Conservation (phyloP, 2,888 invertebrate species). For the Meteorus cinctellus region DNA sequence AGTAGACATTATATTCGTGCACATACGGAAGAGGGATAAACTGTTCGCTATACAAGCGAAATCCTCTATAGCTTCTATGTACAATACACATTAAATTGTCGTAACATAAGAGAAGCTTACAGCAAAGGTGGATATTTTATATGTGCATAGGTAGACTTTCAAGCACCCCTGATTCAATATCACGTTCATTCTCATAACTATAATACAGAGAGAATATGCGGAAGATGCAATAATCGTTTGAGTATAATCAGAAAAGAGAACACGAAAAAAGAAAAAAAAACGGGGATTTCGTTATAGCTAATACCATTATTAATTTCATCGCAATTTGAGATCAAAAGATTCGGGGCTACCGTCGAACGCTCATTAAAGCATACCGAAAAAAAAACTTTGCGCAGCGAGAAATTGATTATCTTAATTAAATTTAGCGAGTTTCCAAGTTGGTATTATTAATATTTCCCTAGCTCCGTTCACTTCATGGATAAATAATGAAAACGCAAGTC, state of each 20-base stretch:
- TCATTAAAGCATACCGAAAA: background rate
- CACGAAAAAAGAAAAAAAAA: background rate
- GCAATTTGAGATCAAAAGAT: background rate
- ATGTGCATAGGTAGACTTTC: background rate
- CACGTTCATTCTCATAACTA: too few relatives aligned
- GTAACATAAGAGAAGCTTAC: slow-evolving; percentile 11
- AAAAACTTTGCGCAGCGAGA: background rate
- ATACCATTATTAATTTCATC: background rate
- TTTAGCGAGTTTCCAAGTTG: background rate
- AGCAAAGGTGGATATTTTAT: background rate
- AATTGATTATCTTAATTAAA: slow-evolving; percentile 7
- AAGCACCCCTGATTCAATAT: background rate
- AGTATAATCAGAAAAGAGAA: too few relatives aligned
- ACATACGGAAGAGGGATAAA: slow-evolving; percentile 40
- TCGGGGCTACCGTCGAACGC: background rate
- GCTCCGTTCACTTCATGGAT: background rate
- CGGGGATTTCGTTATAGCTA: background rate
- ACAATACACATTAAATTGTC: slow-evolving; percentile 23
- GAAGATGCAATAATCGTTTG: too few relatives aligned
- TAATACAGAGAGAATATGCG: too few relatives aligned
- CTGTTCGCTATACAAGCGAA: slow-evolving; percentile 34
- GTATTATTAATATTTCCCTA: background rate
- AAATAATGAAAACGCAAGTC: background rate
- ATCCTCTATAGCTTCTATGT: slow-evolving; percentile 17
- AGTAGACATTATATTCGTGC: slow-evolving; percentile 44